phyloP scores from a whole-genome alignment of 2,113 vertebrate species.

The Fulmarus glacialis region DNA sequence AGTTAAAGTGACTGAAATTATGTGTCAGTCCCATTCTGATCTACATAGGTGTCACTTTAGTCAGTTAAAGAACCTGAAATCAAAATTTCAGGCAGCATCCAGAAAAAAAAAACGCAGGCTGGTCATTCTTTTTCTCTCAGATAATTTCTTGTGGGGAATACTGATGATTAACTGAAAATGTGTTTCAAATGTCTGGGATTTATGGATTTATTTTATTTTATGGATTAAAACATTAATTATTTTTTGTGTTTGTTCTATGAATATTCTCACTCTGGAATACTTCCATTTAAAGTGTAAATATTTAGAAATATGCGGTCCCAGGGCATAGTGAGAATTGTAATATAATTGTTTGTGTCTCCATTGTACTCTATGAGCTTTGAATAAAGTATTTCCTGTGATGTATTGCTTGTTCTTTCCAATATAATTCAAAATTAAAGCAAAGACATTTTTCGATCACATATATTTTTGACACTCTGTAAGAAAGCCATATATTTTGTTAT shows the following conservation, averaged over 20 bases:
- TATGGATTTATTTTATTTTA: background rate
- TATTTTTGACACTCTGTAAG: background rate
- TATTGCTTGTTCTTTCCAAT: background rate
- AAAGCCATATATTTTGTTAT: background rate
- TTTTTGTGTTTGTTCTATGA: background rate
- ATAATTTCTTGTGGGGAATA: background rate
- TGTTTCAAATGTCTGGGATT: background rate
- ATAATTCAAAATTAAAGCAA: background rate
- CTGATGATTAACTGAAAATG: background rate
- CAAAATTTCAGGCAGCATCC: background rate
- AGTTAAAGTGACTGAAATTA: background rate
- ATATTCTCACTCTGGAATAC: background rate
- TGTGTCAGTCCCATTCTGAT: background rate
- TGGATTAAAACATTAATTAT: background rate
- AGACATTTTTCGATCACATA: background rate
- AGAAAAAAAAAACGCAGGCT: fast-evolving
- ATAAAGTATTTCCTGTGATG: background rate
- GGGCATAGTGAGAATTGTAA: background rate
- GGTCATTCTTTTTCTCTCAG: background rate
- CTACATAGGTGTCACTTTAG: background rate
- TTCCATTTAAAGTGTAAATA: background rate
- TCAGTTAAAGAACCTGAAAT: background rate
- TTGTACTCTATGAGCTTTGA: background rate
- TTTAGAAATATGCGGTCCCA: background rate
- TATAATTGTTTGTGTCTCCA: background rate